Evolutionary conservation across 2,888 invertebrate species (phyloP).

Genomic region (Chesias legatella): DNA sequence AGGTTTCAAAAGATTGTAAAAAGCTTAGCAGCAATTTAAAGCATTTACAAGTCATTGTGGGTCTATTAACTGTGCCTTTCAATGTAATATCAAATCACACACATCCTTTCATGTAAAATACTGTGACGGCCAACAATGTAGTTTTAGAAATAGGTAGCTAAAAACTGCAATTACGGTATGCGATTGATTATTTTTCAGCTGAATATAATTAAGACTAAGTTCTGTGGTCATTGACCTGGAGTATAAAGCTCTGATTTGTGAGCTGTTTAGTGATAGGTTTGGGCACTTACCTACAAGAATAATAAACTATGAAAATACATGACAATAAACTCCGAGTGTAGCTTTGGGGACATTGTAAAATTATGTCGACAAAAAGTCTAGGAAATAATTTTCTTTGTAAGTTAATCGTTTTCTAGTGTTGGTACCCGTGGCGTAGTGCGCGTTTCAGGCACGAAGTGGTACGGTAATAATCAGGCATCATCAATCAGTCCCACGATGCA

Average conservation of each 20-base stretch:
- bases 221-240: background rate
- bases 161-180: too few relatives aligned
- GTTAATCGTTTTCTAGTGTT: constrained; percentile 17
- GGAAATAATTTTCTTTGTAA: constrained; percentile 3
- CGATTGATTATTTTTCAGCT: too few relatives aligned
- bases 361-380: background rate
- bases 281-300: background rate
- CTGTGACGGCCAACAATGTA: too few relatives aligned
- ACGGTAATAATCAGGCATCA: constrained; percentile 21
- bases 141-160: too few relatives aligned
- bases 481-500: constrained; percentile 18
- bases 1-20: background rate
- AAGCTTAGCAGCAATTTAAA: constrained; percentile 1
- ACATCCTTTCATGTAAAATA: too few relatives aligned
- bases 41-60: constrained; percentile 13
- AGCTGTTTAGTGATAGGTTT: background rate
- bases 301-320: too few relatives aligned
- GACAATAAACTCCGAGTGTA: too few relatives aligned
- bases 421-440: constrained; percentile 5
- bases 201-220: too few relatives aligned
- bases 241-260: background rate
- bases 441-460: constrained; percentile 24
- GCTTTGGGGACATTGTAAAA: too few relatives aligned
- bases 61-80: constrained; percentile 1
- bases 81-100: background rate